Conservation (phyloP, 2,888 invertebrate species). For the Drosophila yooni region DNA sequence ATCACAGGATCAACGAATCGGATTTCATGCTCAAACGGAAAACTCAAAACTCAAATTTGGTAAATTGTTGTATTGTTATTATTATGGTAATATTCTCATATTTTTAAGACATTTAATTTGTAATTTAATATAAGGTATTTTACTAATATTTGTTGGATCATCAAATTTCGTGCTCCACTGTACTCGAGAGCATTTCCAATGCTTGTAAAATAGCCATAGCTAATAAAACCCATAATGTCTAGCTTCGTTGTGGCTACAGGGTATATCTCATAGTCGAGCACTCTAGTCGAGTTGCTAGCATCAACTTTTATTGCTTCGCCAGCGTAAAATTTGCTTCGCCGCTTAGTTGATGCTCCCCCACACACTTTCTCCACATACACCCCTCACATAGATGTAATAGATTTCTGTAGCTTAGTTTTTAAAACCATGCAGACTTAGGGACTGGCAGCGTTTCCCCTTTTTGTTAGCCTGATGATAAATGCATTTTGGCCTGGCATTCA, state of each 20-base stretch:
- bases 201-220: not conserved
- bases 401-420: slow-evolving; percentile 66
- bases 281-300: slow-evolving; percentile 6
- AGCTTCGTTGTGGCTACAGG: not conserved
- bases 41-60: not conserved
- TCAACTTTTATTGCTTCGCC: slow-evolving; percentile 71
- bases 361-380: not conserved
- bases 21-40: not conserved
- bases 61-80: not conserved
- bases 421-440: slow-evolving; percentile 45
- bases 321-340: slow-evolving; percentile 71
- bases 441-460: slow-evolving; percentile 5
- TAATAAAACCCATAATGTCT: not conserved
- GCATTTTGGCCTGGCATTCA: slow-evolving; percentile 73
- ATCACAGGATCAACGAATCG: not conserved
- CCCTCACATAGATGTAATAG: slow-evolving; percentile 60
- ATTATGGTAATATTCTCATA: not conserved
- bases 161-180: not conserved
- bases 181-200: not conserved
- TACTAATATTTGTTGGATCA: not conserved
- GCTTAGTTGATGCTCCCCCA: slow-evolving; percentile 50
- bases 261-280: slow-evolving; percentile 4
- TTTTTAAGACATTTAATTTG: not conserved
- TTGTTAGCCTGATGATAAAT: slow-evolving; percentile 65
- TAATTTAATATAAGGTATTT: not conserved